Percentiles rank a stretch among this genome's conserved stretches.
These are phyloP conservation scores for Drosophila bocki DNA, from an alignment of 1,140 invertebrate genomes.

Conservation along the genomic window DNA sequence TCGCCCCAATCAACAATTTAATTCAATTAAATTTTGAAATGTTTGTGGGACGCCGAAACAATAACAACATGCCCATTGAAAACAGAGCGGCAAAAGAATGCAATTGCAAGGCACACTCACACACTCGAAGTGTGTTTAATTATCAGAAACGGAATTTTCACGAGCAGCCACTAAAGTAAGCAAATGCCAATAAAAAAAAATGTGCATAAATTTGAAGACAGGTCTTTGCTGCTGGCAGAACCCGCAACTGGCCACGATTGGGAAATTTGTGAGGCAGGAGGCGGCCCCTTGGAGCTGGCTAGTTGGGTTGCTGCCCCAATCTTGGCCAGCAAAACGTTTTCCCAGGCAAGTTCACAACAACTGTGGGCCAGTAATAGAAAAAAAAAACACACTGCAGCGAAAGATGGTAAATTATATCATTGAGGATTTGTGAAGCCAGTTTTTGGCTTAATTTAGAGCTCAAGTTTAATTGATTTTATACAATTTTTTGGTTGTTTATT, in stretches of 20 bases:
- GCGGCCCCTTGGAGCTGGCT: conserved; percentile 1
- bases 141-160: conserved; percentile 67
- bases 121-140: conserved; percentile 49
- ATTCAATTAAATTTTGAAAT: conserved; percentile 74
- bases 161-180: conserved; percentile 48
- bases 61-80: conserved; percentile 17
- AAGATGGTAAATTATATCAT: not conserved
- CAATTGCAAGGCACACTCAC: conserved; percentile 21
- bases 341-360: conserved; percentile 32
- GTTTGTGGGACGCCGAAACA: conserved; percentile 47
- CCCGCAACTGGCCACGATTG: conserved; percentile 30
- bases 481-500: not conserved
- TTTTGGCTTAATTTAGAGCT: not conserved
- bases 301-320: conserved; percentile 24
- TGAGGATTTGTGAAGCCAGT: not conserved
- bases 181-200: conserved; percentile 67
- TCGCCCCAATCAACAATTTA: conserved; percentile 74
- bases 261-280: conserved; percentile 3
- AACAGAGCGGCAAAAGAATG: conserved; percentile 29
- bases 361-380: conserved; percentile 9
- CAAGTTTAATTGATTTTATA: too few species aligned
- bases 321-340: conserved; percentile 34
- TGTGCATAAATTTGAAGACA: conserved; percentile 69
- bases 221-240: conserved; percentile 39
- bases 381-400: conserved; percentile 1